These are phyloP conservation scores for Ispidina picta DNA, from an alignment of 2,797 vertebrate species.

Conservation along the genomic window DNA sequence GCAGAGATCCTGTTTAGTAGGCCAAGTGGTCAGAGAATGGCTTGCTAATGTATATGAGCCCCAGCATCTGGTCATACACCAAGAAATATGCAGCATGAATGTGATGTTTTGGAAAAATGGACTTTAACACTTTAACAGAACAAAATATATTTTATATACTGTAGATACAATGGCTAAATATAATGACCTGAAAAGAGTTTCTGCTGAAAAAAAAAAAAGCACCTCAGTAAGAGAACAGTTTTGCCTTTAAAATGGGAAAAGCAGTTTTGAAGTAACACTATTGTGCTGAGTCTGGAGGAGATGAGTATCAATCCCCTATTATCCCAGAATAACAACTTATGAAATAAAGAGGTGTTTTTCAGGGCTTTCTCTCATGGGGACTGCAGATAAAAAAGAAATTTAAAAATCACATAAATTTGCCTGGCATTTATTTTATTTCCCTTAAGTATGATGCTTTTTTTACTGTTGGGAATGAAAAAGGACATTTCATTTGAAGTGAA, in stretches of 20 bases:
- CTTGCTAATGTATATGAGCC: background rate
- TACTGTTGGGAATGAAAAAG: background rate
- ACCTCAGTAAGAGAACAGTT: background rate
- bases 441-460: background rate
- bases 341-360: background rate
- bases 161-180: background rate
- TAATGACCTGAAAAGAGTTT: background rate
- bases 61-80: background rate
- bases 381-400: background rate
- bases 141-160: background rate
- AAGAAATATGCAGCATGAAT: background rate
- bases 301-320: background rate
- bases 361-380: background rate
- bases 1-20: background rate
- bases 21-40: background rate
- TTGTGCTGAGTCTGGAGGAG: background rate
- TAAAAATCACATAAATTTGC: background rate
- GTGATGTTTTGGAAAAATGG: accelerated
- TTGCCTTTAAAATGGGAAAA: background rate
- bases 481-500: background rate
- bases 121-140: background rate
- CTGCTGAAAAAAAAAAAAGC: background rate
- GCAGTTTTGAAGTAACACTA: background rate
- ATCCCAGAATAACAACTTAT: background rate
- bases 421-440: background rate